These are phyloP conservation scores for Morus bassanus DNA, from an alignment of 2,797 vertebrate genomes.

Conservation along the genomic window DNA sequence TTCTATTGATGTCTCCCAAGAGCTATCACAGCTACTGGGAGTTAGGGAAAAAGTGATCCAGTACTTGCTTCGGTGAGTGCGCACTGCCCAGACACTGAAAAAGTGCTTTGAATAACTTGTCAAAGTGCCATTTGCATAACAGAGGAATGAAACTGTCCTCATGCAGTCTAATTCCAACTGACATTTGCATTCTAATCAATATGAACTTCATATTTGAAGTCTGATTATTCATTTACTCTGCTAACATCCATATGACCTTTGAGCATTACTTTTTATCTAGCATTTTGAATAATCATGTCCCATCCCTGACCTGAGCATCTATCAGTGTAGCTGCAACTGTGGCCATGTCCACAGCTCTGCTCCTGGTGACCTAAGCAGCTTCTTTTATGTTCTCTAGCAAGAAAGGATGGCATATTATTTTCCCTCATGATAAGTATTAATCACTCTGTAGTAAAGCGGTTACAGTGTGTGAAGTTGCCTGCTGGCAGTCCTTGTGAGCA, in stretches of 20 bases:
- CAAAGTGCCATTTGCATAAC: neutral
- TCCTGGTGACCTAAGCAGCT: slow-evolving; percentile 25
- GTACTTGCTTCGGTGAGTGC: neutral
- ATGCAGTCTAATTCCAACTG: neutral
- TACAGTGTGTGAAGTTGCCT: slow-evolving; percentile 5
- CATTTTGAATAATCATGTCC: slow-evolving; percentile 2
- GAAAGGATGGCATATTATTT: slow-evolving; percentile 35
- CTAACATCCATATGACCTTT: neutral
- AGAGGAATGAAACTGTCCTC: neutral
- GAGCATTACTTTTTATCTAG: neutral
- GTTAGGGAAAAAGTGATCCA: neutral
- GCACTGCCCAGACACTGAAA: neutral
- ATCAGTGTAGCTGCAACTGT: neutral
- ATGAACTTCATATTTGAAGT: neutral
- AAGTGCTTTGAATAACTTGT: neutral
- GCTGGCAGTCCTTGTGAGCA: slow-evolving; percentile 28
- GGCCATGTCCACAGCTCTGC: neutral
- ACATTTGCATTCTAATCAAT: slow-evolving; percentile 27
- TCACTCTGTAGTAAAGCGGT: slow-evolving; percentile 17
- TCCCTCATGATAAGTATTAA: slow-evolving; percentile 35
- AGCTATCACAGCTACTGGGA: neutral
- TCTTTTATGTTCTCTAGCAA: slow-evolving; percentile 29
- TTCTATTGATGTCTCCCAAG: neutral
- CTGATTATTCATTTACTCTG: neutral
- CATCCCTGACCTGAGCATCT: neutral